phyloP scores from a whole-genome alignment of 2,888 invertebrate genomes.

The Polyommatus iphigenia region DNA sequence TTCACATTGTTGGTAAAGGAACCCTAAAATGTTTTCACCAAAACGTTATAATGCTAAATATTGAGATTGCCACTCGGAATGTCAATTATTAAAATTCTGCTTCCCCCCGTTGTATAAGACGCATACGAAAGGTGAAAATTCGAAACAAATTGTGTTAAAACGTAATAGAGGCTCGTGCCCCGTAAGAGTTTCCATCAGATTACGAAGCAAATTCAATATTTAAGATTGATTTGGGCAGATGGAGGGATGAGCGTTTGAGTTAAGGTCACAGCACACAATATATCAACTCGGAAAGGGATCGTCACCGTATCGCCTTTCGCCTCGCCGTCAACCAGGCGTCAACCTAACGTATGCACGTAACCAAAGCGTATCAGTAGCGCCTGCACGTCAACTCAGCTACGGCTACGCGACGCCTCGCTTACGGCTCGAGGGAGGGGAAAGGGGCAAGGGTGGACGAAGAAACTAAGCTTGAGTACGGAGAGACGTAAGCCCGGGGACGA shows the following conservation, averaged over 20 bases:
- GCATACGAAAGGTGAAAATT: conserved; percentile 66
- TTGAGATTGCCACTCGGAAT: conserved; percentile 28
- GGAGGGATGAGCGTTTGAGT: conserved; percentile 59
- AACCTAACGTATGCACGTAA: too few relatives aligned
- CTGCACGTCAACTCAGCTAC: too few relatives aligned
- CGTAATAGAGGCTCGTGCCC: conserved; percentile 78
- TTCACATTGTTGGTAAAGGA: not conserved
- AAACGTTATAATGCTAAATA: conserved; percentile 25
- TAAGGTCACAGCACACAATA: too few relatives aligned
- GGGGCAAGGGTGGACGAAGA: too few relatives aligned
- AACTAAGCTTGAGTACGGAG: too few relatives aligned
- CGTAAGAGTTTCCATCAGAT: conserved; percentile 76
- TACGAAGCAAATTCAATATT: conserved; percentile 79
- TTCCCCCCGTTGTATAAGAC: conserved; percentile 11
- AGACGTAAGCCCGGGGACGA: too few relatives aligned
- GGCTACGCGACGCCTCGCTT: too few relatives aligned
- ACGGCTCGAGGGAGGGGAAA: too few relatives aligned
- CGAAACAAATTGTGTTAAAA: conserved; percentile 78
- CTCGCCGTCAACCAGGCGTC: too few relatives aligned
- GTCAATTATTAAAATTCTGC: conserved; percentile 27
- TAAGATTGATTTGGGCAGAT: conserved; percentile 79
- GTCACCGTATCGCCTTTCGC: too few relatives aligned
- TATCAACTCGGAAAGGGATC: too few relatives aligned
- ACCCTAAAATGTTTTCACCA: not conserved
- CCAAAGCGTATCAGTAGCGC: too few relatives aligned